These are phyloP conservation scores for Cremastinae sp. DNA, from an alignment of 2,888 invertebrate genomes.

Conservation along the genomic window DNA sequence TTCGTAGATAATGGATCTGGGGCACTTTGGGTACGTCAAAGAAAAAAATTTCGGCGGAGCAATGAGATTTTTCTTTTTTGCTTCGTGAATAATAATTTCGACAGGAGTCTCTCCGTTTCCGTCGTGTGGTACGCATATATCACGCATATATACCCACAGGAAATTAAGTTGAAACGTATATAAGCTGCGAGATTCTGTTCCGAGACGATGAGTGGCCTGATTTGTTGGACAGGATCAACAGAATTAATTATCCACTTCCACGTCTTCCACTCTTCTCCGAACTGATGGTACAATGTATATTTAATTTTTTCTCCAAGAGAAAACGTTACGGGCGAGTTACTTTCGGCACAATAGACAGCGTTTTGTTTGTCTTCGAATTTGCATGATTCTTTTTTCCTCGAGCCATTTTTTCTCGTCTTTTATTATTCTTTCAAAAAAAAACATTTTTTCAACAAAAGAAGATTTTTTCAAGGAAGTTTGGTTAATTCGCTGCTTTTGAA, in stretches of 20 bases:
- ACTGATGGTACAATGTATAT: conserved; percentile 35
- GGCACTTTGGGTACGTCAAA: no score
- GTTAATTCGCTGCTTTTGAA: no score
- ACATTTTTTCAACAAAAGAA: not conserved
- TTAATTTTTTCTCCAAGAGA: conserved; percentile 7
- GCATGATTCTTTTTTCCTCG: no score
- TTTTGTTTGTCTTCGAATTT: not conserved
- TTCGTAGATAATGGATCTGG: no score
- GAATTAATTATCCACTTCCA: conserved; percentile 44
- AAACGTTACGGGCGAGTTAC: conserved; percentile 1
- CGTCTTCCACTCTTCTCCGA: conserved; percentile 8
- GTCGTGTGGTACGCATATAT: conserved; percentile 2
- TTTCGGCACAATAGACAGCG: conserved; percentile 6
- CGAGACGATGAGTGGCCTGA: conserved; percentile 47
- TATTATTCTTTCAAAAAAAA: no score
- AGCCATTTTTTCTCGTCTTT: no score
- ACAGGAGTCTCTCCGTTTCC: conserved; percentile 25
- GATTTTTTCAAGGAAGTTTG: no score
- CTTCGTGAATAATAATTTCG: conserved; percentile 16
- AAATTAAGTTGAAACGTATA: conserved; percentile 38
- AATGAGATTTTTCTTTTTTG: conserved; percentile 8
- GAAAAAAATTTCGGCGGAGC: no score
- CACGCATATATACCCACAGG: conserved; percentile 2
- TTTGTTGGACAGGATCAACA: conserved; percentile 30
- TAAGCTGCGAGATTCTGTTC: conserved; percentile 11